These are phyloP conservation scores for Meiosimyza decipiens DNA, from an alignment of 2,888 invertebrate species.

Conservation along the genomic window DNA sequence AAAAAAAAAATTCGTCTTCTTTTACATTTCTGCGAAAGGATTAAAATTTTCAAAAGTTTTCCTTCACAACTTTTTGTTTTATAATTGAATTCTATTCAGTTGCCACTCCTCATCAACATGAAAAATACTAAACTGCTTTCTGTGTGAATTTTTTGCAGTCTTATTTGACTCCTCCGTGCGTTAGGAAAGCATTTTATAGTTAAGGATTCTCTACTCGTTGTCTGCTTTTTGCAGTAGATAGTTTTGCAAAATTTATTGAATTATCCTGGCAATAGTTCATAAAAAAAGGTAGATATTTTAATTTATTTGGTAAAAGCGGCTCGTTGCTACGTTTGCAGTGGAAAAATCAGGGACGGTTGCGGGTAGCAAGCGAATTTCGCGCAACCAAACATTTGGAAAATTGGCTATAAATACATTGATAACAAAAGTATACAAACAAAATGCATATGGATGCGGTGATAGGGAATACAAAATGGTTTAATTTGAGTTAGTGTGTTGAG, in stretches of 20 bases:
- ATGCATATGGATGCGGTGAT: too few relatives aligned
- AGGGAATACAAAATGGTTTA: too few relatives aligned
- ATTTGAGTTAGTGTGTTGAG: too few relatives aligned
- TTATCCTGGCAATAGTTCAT: constrained; percentile 39
- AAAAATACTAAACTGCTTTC: not conserved
- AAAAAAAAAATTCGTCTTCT: constrained; percentile 24
- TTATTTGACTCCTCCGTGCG: constrained; percentile 19
- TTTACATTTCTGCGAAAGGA: constrained; percentile 25
- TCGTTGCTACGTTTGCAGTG: not conserved
- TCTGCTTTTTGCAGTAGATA: not conserved
- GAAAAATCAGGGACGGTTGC: not conserved
- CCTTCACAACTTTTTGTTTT: constrained; percentile 45
- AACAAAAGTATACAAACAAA: too few relatives aligned
- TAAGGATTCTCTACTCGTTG: not conserved
- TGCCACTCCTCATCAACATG: constrained; percentile 12
- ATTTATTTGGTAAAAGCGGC: constrained; percentile 13
- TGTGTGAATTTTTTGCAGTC: not conserved
- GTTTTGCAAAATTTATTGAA: constrained; percentile 41
- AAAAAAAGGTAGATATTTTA: constrained; percentile 35
- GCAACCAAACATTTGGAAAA: too few relatives aligned
- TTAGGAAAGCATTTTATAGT: constrained; percentile 7
- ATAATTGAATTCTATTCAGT: constrained; percentile 51
- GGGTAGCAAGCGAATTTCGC: too few relatives aligned
- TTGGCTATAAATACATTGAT: too few relatives aligned
- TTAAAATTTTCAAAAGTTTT: constrained; percentile 33